A percentile compares a stretch with the other conserved stretches of the same genome.
Evolutionary conservation across 2,888 invertebrate genomes (phyloP).

Genomic region (Drosophila yooni): DNA sequence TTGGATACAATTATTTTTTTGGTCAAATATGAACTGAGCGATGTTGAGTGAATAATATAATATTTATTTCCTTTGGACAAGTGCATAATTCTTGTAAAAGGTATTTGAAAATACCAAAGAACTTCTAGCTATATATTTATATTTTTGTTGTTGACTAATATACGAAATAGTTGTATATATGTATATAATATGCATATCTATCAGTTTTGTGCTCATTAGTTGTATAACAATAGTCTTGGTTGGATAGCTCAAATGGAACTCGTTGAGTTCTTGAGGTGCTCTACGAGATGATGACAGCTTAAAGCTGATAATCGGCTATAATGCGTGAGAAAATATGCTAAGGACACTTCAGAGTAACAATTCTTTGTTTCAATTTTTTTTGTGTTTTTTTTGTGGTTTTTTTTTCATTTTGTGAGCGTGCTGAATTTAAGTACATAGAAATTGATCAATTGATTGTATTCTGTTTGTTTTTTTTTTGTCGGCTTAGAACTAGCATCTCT

Average conservation of each 20-base stretch:
- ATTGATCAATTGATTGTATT: slow-evolving; percentile 26
- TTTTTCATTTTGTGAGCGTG: slow-evolving; percentile 33
- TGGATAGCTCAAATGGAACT: slow-evolving; percentile 19
- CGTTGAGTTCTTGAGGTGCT: slow-evolving; percentile 27
- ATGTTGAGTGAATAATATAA: slow-evolving; percentile 29
- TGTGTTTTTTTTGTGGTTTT: slow-evolving; percentile 1
- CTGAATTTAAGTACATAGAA: slow-evolving; percentile 22
- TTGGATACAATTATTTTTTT: neutral
- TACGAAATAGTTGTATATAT: slow-evolving; percentile 9
- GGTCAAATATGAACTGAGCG: slow-evolving; percentile 40
- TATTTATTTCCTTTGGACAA: slow-evolving; percentile 11
- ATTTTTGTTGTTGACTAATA: slow-evolving; percentile 1
- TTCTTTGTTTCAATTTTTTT: slow-evolving; percentile 13
- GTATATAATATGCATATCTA: slow-evolving; percentile 21
- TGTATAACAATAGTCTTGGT: slow-evolving; percentile 40
- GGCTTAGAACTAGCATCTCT: slow-evolving; percentile 19
- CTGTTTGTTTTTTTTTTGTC: neutral
- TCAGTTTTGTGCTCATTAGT: slow-evolving; percentile 40
- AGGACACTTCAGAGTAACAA: slow-evolving; percentile 76
- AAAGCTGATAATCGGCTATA: slow-evolving; percentile 47
- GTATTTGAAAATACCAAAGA: slow-evolving; percentile 22
- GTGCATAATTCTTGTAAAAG: slow-evolving; percentile 35
- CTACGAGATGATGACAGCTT: slow-evolving; percentile 47
- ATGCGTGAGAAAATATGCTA: slow-evolving; percentile 51
- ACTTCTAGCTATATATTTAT: slow-evolving; percentile 2